Evolutionary conservation across 2,797 vertebrate genomes (phyloP), one percentile per base, ranked within the genome.

Genomic region (Apogon talboti): DNA sequence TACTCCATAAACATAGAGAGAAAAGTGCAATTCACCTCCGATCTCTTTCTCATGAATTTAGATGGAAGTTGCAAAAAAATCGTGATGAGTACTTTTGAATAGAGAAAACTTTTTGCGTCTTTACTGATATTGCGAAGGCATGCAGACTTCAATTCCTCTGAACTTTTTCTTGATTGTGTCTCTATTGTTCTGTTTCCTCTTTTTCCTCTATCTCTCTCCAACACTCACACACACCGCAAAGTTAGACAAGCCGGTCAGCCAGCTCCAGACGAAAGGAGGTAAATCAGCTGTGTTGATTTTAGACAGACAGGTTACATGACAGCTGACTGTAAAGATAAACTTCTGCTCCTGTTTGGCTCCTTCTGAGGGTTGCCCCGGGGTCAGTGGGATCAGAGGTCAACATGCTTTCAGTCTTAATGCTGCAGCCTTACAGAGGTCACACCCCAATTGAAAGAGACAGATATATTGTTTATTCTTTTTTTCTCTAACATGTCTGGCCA

Each of bases 31-130:
- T 90, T 88, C 83, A 85, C 82, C 82, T 83, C 78, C 57, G 79
- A 84, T 87, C 69, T 69, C 60, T 83, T 69, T 79, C 88, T 92
- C 89, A 91, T 92, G 87, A 90, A 91, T 91, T 91, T 93, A 91
- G 81, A 92, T 91, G 69, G 80, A 84, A 74, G 59, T 53, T 28
- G 6, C 19, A 16, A 43, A 47, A 62, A 71, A 65, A 66, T 11
- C 5, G 21, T 24, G 42, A 66, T 42, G 64, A 74, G 63, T 53
- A 56, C 51, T 76, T 84, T 70, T 70, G 55, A 74, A 72, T 50
- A 69, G 53, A 71, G 60, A 74, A 80, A 86, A 85, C 52, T 66
- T 82, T 80, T 78, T 47, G 12, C 40, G 37, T 44, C 64, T 74
- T 72, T 59, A 45, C 15, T 48, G 54, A 70, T 43, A 65, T 56